phyloP scores from a whole-genome alignment of 2,888 invertebrate species.

The Hyposoter dolosus region DNA sequence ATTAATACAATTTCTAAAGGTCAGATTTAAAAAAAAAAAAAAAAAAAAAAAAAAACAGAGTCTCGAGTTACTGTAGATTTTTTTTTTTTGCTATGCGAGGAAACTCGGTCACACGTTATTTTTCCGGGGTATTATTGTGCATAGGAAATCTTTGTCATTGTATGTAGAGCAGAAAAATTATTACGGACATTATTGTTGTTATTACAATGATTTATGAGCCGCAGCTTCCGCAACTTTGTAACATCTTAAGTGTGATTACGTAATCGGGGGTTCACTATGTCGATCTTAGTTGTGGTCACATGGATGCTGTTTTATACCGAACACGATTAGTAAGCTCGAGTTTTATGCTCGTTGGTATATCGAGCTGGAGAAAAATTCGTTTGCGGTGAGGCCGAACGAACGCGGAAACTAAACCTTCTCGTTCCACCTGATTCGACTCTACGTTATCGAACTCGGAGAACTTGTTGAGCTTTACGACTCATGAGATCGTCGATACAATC shows the following conservation, averaged over 20 bases:
- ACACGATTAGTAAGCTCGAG: background rate
- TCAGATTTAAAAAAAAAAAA: constrained; percentile 5
- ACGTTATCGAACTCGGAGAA: background rate
- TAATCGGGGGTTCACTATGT: constrained; percentile 4
- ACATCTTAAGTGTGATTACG: constrained; percentile 9
- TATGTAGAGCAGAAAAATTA: constrained; percentile 27
- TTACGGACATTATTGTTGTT: constrained; percentile 15
- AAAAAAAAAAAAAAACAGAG: background rate
- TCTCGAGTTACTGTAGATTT: constrained; percentile 4
- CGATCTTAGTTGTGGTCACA: constrained; percentile 32
- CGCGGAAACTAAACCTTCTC: constrained; percentile 57
- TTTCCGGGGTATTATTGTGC: constrained; percentile 16
- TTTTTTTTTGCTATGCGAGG: background rate
- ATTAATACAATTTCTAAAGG: constrained; percentile 50
- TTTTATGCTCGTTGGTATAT: background rate
- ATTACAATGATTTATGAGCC: constrained; percentile 16
- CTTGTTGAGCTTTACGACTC: constrained; percentile 30
- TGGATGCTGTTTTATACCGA: background rate
- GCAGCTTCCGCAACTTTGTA: constrained; percentile 20
- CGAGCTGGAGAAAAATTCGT: constrained; percentile 31
- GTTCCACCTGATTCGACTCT: constrained; percentile 56
- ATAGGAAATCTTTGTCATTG: background rate
- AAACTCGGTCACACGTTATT: constrained; percentile 37
- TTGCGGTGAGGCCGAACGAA: constrained; percentile 47
- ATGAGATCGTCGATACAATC: constrained; percentile 9